Conservation (phyloP, 2,888 invertebrate genomes). For the Poecilus cupreus region DNA sequence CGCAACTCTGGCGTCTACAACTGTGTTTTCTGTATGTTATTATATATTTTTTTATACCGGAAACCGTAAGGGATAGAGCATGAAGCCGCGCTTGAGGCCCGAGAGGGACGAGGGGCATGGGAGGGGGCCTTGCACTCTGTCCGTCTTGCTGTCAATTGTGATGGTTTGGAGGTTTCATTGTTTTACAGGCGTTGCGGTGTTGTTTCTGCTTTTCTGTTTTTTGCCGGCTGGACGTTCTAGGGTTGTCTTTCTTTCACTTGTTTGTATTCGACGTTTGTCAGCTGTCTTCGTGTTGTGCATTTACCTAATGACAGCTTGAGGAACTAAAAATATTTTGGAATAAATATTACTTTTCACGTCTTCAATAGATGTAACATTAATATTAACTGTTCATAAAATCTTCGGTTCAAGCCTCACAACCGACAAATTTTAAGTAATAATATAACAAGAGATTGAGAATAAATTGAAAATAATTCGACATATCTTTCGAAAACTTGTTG, state of each 20-base stretch:
- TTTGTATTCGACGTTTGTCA: slow-evolving; percentile 46
- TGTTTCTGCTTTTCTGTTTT: slow-evolving; percentile 5
- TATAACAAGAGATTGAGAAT: too few relatives aligned
- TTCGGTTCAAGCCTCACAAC: too few relatives aligned
- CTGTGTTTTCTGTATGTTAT: slow-evolving; percentile 68
- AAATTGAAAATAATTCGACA: too few relatives aligned
- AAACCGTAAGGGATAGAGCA: slow-evolving; percentile 65
- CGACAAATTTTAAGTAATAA: too few relatives aligned
- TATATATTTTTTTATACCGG: slow-evolving; percentile 73
- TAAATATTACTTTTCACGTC: background rate
- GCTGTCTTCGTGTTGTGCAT: slow-evolving; percentile 36
- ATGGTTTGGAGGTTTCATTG: slow-evolving; percentile 43
- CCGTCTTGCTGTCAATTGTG: slow-evolving; percentile 48
- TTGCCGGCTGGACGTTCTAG: background rate
- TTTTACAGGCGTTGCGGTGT: slow-evolving; percentile 39
- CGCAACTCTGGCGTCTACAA: slow-evolving; percentile 49
- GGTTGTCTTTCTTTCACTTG: slow-evolving; percentile 15
- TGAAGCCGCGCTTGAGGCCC: slow-evolving; percentile 1
- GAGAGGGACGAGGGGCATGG: background rate
- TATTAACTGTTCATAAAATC: too few relatives aligned
- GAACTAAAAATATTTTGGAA: background rate
- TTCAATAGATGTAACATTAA: background rate
- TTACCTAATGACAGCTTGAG: slow-evolving; percentile 48
- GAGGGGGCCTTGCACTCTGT: background rate
- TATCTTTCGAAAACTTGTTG: too few relatives aligned